These are phyloP conservation scores for Orchestes rusci DNA, from an alignment of 2,888 invertebrate genomes.

Conservation along the genomic window DNA sequence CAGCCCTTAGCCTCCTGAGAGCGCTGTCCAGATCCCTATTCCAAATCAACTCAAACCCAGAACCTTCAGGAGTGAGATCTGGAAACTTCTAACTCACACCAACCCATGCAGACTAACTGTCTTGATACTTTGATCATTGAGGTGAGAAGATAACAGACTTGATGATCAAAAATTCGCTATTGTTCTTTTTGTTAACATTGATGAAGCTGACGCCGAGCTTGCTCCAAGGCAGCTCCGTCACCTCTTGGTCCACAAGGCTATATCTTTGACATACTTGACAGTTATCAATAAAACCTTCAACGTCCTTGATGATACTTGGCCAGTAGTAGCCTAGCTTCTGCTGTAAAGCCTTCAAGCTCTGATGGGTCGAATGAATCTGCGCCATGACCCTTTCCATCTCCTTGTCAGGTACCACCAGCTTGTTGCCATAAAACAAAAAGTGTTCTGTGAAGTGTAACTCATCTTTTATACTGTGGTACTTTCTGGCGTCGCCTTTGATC, in stretches of 20 bases:
- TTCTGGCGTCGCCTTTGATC: conserved; percentile 8
- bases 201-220: conserved; percentile 5
- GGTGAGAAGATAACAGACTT: too few relatives aligned
- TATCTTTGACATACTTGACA: conserved; percentile 6
- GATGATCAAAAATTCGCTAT: too few relatives aligned
- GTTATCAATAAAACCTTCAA: conserved; percentile 2
- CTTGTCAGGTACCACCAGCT: conserved; percentile 6
- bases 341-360: conserved; percentile 6
- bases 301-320: conserved; percentile 8
- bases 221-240: conserved; percentile 6
- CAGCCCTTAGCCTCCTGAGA: too few relatives aligned
- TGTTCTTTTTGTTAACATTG: conserved; percentile 3
- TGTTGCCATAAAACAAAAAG: conserved; percentile 7
- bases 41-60: too few relatives aligned
- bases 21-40: too few relatives aligned
- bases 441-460: conserved; percentile 4
- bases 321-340: conserved; percentile 7
- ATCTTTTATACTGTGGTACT: conserved; percentile 7
- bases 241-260: too few relatives aligned
- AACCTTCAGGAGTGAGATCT: too few relatives aligned
- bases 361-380: conserved; percentile 7
- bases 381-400: conserved; percentile 3
- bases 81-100: too few relatives aligned
- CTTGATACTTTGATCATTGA: too few relatives aligned
- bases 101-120: too few relatives aligned